Evolutionary conservation across 2,797 vertebrate species (phyloP).

Genomic region (Serranus cabrilla): DNA sequence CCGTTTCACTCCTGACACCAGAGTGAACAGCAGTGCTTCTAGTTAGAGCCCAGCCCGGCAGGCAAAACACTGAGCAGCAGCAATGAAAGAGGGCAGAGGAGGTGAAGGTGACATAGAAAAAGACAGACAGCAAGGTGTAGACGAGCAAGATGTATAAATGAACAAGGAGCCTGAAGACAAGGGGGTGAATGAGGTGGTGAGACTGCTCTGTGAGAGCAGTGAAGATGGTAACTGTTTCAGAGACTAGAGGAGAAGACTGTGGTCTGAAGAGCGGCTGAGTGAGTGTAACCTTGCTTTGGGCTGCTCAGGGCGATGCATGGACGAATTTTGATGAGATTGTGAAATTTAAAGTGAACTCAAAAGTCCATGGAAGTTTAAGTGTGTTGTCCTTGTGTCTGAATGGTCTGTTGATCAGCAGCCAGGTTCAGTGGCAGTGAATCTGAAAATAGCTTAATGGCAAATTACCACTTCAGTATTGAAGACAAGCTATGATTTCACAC

Average conservation of each 20-base stretch:
- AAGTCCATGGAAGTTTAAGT: slow-evolving; percentile 38
- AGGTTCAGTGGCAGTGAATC: slow-evolving; percentile 25
- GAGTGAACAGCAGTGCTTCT: slow-evolving; percentile 43
- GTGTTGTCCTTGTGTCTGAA: slow-evolving; percentile 56
- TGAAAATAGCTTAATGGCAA: slow-evolving; percentile 30
- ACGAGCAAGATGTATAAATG: slow-evolving; percentile 35
- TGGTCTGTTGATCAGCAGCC: slow-evolving; percentile 28
- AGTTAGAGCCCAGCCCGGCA: slow-evolving; percentile 28
- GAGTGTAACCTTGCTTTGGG: slow-evolving; percentile 60
- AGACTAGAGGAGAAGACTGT: slow-evolving; percentile 9
- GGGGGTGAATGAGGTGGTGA: slow-evolving; percentile 9
- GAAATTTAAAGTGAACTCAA: slow-evolving; percentile 56
- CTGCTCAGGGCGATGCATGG: slow-evolving; percentile 20
- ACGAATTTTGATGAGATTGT: slow-evolving; percentile 54
- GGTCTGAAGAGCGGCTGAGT: slow-evolving; percentile 18
- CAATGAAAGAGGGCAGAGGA: slow-evolving; percentile 3
- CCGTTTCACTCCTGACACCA: background rate
- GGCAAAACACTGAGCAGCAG: slow-evolving; percentile 34
- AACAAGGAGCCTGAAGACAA: slow-evolving; percentile 23
- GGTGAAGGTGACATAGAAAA: slow-evolving; percentile 40
- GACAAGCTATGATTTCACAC: slow-evolving; percentile 11
- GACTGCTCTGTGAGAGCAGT: background rate
- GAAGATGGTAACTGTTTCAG: slow-evolving; percentile 14
- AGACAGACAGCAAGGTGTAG: slow-evolving; percentile 11
- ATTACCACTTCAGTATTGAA: slow-evolving; percentile 18